A percentile compares a stretch with the other conserved stretches of the same genome.
phyloP scores from a whole-genome alignment of 2,888 invertebrate genomes.

The Trichogramma evanescens region DNA sequence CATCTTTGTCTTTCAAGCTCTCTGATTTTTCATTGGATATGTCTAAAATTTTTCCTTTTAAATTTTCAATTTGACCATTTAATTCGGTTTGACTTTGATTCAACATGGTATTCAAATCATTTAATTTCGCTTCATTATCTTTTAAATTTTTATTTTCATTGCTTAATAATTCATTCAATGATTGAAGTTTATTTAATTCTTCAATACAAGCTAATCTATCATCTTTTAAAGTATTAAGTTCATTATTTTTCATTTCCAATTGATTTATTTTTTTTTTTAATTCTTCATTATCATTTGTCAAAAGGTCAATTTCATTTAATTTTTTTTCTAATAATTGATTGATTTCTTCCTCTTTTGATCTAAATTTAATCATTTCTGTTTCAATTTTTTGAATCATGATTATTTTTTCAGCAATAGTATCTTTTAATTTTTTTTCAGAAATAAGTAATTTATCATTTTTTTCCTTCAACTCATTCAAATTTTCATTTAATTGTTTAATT shows the following conservation, averaged over 20 bases:
- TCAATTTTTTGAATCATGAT: constrained; percentile 5
- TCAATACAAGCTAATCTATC: constrained; percentile 11
- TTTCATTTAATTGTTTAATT: constrained; percentile 12
- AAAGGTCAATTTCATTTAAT: constrained; percentile 9
- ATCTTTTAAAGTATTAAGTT: constrained; percentile 14
- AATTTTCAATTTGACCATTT: constrained; percentile 4
- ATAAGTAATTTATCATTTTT: constrained; percentile 5
- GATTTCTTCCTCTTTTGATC: constrained; percentile 9
- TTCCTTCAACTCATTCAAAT: constrained; percentile 17
- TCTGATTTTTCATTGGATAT: constrained; percentile 9
- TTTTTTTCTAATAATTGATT: constrained; percentile 4
- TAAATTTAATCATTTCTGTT: constrained; percentile 7
- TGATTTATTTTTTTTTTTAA: constrained; percentile 8
- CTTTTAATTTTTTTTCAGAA: constrained; percentile 20
- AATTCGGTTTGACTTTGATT: constrained; percentile 14
- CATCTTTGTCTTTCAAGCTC: constrained; percentile 16
- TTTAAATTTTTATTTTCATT: constrained; percentile 24
- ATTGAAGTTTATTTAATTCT: constrained; percentile 15
- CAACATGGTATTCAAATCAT: constrained; percentile 16
- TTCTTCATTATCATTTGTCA: constrained; percentile 3
- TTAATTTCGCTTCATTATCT: constrained; percentile 22
- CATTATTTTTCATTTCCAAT: constrained; percentile 21
- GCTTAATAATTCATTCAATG: constrained; percentile 3
- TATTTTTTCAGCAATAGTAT: constrained; percentile 15
- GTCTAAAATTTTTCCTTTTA: constrained; percentile 8